Base-by-base conservation (phyloP, 2,797 vertebrate genomes). In the Geotrypetes seraphini region DNA sequence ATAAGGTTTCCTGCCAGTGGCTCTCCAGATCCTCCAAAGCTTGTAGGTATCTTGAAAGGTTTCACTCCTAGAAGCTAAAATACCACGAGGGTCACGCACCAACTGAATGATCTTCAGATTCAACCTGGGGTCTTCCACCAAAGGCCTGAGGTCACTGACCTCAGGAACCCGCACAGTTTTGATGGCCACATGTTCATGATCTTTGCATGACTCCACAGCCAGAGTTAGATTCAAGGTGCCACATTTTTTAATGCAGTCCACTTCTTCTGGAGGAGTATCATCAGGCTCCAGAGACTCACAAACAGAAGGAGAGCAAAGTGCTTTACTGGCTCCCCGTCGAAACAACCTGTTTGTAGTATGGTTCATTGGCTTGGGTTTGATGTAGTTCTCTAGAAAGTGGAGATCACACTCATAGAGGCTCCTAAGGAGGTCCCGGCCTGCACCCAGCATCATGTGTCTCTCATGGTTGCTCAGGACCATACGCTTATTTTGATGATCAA, bases 81-180 rank as follows among this genome's bases (percentile, higher is more conserved):
- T 92, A 3, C 90, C 93, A 1, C 93, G 83, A 1, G 93, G 91
- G 58, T 97, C 93, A 17, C 92, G 79, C 33, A 97, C 91, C 12
- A 97, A 75, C 51, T 97, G 93, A 54, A 97, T 91, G 47, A 97
- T 89, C 69, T 94, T 96, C 55, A 97, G 70, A 47, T 96, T 96
- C 7, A 97, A 66, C 36, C 92, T 81, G 0, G 92, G 91, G 59
- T 97, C 93, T 44, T 96, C 91, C 7, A 96, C 86, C 54, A 97
- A 60, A 1, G 88, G 86, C 2, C 89, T 71, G 7, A 96, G 59
- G 62, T 97, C 92, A 1, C 61, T 88, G 3, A 97, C 84, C 66
- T 91, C 89, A 0, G 91, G 90, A 42, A 97, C 87, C 4, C 93
- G 73, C 21, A 97, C 92, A 0, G 84, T 89, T 78, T 97, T 97